Conservation (phyloP, 2,797 vertebrate species). For the Falco concolor region DNA sequence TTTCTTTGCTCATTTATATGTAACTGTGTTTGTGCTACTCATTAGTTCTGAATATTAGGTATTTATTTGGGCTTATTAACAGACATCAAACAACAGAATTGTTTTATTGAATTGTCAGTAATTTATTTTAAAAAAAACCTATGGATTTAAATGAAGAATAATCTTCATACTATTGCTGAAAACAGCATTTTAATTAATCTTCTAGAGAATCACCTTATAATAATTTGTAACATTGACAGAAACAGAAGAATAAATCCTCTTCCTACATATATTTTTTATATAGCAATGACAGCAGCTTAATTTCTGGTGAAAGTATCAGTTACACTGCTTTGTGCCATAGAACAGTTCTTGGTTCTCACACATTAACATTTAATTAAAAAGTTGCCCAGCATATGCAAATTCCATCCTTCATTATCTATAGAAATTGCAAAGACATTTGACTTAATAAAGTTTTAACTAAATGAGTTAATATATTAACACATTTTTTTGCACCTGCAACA, state of each 20-base stretch:
- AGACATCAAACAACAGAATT: not conserved
- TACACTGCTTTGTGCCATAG: not conserved
- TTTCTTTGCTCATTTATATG: not conserved
- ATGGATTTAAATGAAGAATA: not conserved
- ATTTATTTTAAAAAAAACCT: not conserved
- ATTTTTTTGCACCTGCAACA: not conserved
- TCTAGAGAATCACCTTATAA: not conserved
- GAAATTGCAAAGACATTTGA: not conserved
- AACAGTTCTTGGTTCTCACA: not conserved
- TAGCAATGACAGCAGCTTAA: not conserved
- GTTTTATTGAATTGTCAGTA: not conserved
- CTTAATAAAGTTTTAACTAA: not conserved
- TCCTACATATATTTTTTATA: not conserved
- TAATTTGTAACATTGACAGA: slow-evolving; percentile 19
- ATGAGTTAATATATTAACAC: not conserved
- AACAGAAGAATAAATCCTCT: slow-evolving; percentile 2
- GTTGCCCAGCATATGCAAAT: not conserved
- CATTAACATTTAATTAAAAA: not conserved
- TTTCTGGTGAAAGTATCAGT: not conserved
- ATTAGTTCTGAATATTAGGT: not conserved
- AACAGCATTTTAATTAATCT: slow-evolving; percentile 21
- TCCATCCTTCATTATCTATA: not conserved
- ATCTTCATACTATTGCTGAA: not conserved
- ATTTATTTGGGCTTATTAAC: not conserved
- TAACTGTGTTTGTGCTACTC: not conserved